Conservation (phyloP, 2,888 invertebrate species). For the Hoplodrina ambigua region DNA sequence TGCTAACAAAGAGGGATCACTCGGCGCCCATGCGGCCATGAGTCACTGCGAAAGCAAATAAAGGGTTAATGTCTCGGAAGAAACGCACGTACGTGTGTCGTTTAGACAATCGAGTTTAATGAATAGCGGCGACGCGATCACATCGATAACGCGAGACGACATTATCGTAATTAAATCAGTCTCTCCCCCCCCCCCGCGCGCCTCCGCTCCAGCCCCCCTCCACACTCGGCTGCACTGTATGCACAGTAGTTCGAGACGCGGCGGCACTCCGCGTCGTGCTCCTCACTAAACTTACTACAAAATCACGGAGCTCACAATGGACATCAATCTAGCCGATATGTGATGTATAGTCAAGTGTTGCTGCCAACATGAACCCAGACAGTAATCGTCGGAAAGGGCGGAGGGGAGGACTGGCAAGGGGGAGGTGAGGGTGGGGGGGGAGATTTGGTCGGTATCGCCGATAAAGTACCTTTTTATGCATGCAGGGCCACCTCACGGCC, state of each 20-base stretch:
- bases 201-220: neutral
- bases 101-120: conserved; percentile 28
- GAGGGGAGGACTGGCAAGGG: neutral
- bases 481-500: conserved; percentile 61
- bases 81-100: conserved; percentile 18
- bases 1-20: neutral
- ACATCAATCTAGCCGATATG: neutral
- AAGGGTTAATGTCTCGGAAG: conserved; percentile 14
- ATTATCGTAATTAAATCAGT: conserved; percentile 50
- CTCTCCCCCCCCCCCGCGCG: no score
- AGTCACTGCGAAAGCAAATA: conserved; percentile 15
- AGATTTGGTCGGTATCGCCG: conserved; percentile 41
- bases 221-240: neutral
- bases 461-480: conserved; percentile 71
- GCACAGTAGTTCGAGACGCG: neutral
- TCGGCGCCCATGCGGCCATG: neutral
- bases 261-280: neutral
- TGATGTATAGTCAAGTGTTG: conserved; percentile 13
- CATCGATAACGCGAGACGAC: conserved; percentile 40
- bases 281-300: neutral
- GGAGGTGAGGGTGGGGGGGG: conserved; percentile 9
- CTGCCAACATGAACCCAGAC: neutral
- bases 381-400: conserved; percentile 16
- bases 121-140: conserved; percentile 3
- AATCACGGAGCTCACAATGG: neutral